Evolutionary conservation across 2,888 invertebrate species (phyloP).

Genomic region (Scrobipalpa costella): DNA sequence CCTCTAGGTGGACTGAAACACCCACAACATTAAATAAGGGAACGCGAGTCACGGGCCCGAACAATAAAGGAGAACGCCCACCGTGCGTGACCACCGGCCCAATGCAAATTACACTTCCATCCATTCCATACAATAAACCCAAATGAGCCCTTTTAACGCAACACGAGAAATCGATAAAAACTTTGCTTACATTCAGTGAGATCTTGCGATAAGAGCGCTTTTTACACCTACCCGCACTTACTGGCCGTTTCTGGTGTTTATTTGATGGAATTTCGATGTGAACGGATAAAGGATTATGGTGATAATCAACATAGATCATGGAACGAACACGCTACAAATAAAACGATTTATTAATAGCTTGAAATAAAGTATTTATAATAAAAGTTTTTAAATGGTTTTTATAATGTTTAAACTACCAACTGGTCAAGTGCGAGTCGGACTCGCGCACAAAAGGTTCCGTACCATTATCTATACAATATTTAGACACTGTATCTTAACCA

Average conservation of each 20-base stretch:
- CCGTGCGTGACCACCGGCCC: slow-evolving; percentile 75
- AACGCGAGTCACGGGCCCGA: slow-evolving; percentile 39
- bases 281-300: slow-evolving; percentile 5
- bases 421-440: no score
- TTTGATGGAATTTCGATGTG: slow-evolving; percentile 10
- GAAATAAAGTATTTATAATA: no score
- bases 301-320: slow-evolving; percentile 23
- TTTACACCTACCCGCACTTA: slow-evolving; percentile 13
- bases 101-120: slow-evolving; percentile 77
- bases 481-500: no score
- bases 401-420: no score
- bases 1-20: slow-evolving; percentile 19
- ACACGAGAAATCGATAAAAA: slow-evolving; percentile 74
- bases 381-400: no score
- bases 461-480: no score
- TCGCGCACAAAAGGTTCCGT: no score
- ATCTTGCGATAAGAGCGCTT: slow-evolving; percentile 26
- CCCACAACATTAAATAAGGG: slow-evolving; percentile 25
- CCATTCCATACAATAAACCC: slow-evolving; percentile 78
- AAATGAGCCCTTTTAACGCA: slow-evolving; percentile 79
- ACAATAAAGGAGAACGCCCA: slow-evolving; percentile 66
- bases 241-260: slow-evolving; percentile 3
- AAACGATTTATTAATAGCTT: no score
- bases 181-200: slow-evolving; percentile 23
- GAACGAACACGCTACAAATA: neutral